Base-by-base conservation (phyloP, 2,113 vertebrate species). In the Baryphthengus martii region DNA sequence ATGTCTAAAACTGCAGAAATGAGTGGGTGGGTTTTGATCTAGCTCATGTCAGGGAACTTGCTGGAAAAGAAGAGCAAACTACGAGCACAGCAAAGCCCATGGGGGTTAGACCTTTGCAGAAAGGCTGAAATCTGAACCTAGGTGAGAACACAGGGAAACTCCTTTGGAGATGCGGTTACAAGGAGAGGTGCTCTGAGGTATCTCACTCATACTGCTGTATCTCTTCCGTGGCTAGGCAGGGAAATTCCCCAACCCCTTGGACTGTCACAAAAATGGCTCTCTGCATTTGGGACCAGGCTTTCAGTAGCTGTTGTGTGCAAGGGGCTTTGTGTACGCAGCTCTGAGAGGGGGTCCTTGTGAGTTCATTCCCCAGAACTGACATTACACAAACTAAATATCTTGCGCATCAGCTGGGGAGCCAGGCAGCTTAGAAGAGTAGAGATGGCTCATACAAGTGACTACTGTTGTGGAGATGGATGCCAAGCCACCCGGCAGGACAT, bases 201-300 rank as follows among this genome's bases (percentile, higher is more conserved):
- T 80, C 28, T 86, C 56, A 29, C 40, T 70, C 2, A 40, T 89
- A 72, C 77, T 58, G 68, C n/a, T 50, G 0, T 33, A 11, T 82
- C 21, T 90, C 26, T 47, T 92, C 45, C 70, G 84, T 85, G 87
- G 72, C 70, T 77, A 37, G 44, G 28, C 33, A 90, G 82, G 79
- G 88, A 93, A 92, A 78, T 90, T 80, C 93, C 90, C 72, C 70
- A 67, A 0, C 39, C 25, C 14, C 37, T 85, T 67, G 84, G 56
- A 50, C 35, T 56, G 37, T 49, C 33, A 65, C 61, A 56, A 40
- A 84, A 79, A 93, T 65, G 93, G 65, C 85, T 93, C 55, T 31
- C 18, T 55, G 50, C 47, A 11, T 74, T 67, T 18, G 17, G 26
- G 21, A 85, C 44, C 61, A 26, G 33, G 7, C 90, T 93, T 91